A percentile compares a stretch with the other conserved stretches of the same genome.
phyloP scores from a whole-genome alignment of 2,797 vertebrate species.

The Pantherophis vulpinus region DNA sequence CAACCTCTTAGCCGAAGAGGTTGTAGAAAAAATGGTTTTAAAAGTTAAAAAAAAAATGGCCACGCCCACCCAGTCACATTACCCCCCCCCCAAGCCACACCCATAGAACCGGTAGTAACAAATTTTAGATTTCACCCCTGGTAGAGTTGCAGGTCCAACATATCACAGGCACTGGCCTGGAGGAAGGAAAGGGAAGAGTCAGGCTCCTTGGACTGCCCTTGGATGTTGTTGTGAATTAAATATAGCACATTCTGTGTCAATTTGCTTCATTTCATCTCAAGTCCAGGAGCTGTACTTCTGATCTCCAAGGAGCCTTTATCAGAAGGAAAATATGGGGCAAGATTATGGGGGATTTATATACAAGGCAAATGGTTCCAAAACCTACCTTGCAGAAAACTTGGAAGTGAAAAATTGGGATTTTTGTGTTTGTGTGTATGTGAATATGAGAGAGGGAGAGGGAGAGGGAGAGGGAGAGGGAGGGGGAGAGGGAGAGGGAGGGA shows the following conservation, averaged over 20 bases:
- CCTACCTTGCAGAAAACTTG: background rate
- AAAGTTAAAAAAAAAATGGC: too few species aligned
- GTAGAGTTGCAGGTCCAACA: background rate
- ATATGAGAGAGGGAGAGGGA: background rate
- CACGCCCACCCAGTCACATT: too few species aligned
- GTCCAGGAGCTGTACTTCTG: background rate
- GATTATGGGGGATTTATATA: background rate
- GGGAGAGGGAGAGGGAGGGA: too few species aligned
- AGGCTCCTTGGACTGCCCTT: background rate
- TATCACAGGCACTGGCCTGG: too few species aligned
- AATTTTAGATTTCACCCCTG: background rate
- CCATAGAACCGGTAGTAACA: too few species aligned
- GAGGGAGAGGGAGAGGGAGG: too few species aligned
- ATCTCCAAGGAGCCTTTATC: background rate
- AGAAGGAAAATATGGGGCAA: background rate
- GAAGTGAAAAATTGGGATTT: background rate
- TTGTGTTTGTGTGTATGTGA: too few species aligned
- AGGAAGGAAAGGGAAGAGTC: background rate
- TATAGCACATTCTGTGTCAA: background rate
- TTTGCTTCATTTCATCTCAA: background rate
- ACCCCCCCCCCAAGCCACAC: too few species aligned
- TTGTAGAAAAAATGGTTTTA: too few species aligned
- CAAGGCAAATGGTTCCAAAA: background rate
- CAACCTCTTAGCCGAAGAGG: too few species aligned
- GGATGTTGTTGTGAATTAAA: slow-evolving; percentile 5